Conservation (phyloP, 1,140 invertebrate species). For the Plectus sambesii region DNA sequence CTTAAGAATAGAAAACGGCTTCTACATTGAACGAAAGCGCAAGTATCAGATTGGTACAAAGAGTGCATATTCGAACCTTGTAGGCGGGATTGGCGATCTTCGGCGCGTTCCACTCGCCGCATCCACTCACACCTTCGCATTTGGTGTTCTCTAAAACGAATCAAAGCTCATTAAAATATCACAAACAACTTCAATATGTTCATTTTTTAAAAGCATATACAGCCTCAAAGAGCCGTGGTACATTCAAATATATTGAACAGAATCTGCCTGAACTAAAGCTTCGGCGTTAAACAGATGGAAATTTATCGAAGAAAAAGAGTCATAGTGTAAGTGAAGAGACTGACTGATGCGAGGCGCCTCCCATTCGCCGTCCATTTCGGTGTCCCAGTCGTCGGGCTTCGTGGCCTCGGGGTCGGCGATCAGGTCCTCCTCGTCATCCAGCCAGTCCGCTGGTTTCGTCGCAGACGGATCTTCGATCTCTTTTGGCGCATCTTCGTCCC, state of each 20-base stretch:
- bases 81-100: conserved; percentile 24
- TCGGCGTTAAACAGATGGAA: neutral
- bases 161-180: too few relatives aligned
- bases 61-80: conserved; percentile 47
- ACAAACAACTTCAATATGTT: too few relatives aligned
- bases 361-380: conserved; percentile 96
- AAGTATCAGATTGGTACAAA: too few relatives aligned
- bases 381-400: conserved; percentile 80
- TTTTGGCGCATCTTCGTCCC: conserved; percentile 66
- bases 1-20: too few relatives aligned
- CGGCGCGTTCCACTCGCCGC: conserved; percentile 70
- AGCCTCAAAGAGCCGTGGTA: too few relatives aligned
- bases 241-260: too few relatives aligned
- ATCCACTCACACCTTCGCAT: conserved; percentile 71
- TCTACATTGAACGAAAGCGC: too few relatives aligned
- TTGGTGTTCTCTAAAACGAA: conserved; percentile 61
- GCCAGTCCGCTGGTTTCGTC: conserved; percentile 79
- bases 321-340: conserved; percentile 18
- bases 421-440: conserved; percentile 72
- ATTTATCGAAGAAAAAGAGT: neutral
- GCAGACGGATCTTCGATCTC: conserved; percentile 74
- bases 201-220: too few relatives aligned
- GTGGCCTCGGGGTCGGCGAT: conserved; percentile 73
- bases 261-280: too few relatives aligned
- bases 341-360: conserved; percentile 71